Evolutionary conservation across 1,140 invertebrate species (phyloP), one percentile per base, ranked within the genome.

Genomic region (Drosophila persimilis): DNA sequence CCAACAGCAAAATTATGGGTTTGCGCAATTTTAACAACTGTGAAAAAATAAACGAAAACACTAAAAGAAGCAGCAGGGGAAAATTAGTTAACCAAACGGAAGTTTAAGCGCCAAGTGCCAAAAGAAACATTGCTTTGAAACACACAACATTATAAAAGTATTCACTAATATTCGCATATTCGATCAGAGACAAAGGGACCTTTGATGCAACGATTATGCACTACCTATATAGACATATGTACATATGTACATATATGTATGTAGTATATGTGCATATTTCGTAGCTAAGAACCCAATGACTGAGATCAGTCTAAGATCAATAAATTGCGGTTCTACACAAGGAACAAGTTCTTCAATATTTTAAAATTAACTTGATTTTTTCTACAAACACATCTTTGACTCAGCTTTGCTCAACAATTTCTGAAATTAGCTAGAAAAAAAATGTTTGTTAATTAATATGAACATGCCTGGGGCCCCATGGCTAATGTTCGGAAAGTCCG

Each of bases 21-120:
- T 83, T 79, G 59, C 71, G 46, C 65, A 84, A 79, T 74, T 77
- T 81, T 64, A 46, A 61, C 58, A 24, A 52, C 45, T 41, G 24
- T 24, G 41, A 45, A 61, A 67, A 57, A 31, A 45, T 46, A 22
- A 13, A 50, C 43, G 17, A 35, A 70, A 39, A 44, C 35, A 56
- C 24, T 46, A 46, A 24, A 46, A 24, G 24, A 24, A 26, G 9
- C 44, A 24, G 41, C 41, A 22, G 59, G 57, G 57, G 20, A 15
- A 70, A 64, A 48, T 45, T 58, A 35, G 41, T 57, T 29, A 57
- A 57, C 66, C 41, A 67, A 73, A 55, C 63, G 57, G 47, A 67
- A 73, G 70, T 62, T 29, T 35, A 31, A 52, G 52, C 52, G 20
- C 11, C 41, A 54, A 50, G 31, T 45, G 52, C 29, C 17, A 26